A percentile compares a stretch with the other conserved stretches of the same genome.
Evolutionary conservation across 2,888 invertebrate species (phyloP).

Genomic region (Pogonocherus hispidulus): DNA sequence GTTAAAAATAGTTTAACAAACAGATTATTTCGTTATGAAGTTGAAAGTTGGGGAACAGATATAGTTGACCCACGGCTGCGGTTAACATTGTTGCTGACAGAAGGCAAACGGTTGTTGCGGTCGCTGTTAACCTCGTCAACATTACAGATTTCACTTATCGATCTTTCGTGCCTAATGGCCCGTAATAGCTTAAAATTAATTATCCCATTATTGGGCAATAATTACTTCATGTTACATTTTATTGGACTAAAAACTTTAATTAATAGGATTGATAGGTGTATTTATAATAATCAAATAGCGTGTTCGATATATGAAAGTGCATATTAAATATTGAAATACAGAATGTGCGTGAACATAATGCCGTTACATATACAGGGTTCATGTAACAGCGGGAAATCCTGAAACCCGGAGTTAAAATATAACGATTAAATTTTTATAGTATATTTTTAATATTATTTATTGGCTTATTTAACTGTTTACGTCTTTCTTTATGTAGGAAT

Average conservation of each 20-base stretch:
- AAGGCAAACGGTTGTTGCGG: constrained; percentile 48
- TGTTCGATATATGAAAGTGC: too few species aligned
- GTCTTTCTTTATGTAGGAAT: too few species aligned
- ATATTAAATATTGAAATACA: too few species aligned
- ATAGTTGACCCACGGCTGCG: constrained; percentile 34
- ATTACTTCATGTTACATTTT: constrained; percentile 10
- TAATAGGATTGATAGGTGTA: background rate
- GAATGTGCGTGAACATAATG: too few species aligned
- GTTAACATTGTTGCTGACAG: constrained; percentile 46
- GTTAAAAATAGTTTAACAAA: constrained; percentile 25
- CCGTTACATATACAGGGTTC: too few species aligned
- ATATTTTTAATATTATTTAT: too few species aligned
- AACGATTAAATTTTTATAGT: too few species aligned
- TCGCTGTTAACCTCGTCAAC: constrained; percentile 29
- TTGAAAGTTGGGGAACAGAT: constrained; percentile 33
- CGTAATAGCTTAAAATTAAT: constrained; percentile 15
- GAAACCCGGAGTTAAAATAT: too few species aligned
- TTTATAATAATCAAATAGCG: background rate
- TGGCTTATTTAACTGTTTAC: too few species aligned
- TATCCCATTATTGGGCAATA: constrained; percentile 18
- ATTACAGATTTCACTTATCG: constrained; percentile 30
- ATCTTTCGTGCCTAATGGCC: constrained; percentile 16
- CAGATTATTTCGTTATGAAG: constrained; percentile 18
- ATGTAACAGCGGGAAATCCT: too few species aligned
- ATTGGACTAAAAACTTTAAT: background rate